These are phyloP conservation scores for Parelbella ahira DNA, from an alignment of 2,888 invertebrate species.

Conservation along the genomic window DNA sequence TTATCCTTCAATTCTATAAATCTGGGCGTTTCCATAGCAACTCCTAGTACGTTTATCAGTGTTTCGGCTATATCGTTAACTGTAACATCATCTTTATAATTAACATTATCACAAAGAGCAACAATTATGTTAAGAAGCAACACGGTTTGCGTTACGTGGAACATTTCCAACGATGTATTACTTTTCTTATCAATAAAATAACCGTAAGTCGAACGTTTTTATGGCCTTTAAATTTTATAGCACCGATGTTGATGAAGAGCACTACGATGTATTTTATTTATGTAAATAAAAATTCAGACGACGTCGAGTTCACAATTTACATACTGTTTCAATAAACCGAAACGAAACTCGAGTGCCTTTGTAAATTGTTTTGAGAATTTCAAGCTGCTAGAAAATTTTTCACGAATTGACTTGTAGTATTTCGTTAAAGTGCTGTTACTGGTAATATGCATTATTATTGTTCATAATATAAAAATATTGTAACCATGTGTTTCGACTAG, in stretches of 20 bases:
- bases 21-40: conserved; percentile 34
- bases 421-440: too few relatives aligned
- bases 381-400: too few relatives aligned
- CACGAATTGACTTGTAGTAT: too few relatives aligned
- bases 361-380: too few relatives aligned
- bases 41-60: conserved; percentile 35
- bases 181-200: conserved; percentile 17
- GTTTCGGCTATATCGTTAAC: conserved; percentile 38
- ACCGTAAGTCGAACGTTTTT: conserved; percentile 25
- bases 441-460: too few relatives aligned
- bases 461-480: too few relatives aligned
- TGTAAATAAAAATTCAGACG: conserved; percentile 27
- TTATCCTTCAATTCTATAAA: conserved; percentile 51
- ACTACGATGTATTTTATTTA: conserved; percentile 31
- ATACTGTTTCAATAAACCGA: conserved; percentile 4
- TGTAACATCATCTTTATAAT: conserved; percentile 20
- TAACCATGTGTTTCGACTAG: too few relatives aligned
- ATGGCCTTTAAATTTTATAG: conserved; percentile 33
- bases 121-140: conserved; percentile 3
- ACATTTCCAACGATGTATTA: conserved; percentile 18
- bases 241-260: conserved; percentile 27
- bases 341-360: too few relatives aligned
- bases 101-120: conserved; percentile 25
- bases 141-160: conserved; percentile 13
- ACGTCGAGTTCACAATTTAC: conserved; percentile 3